Evolutionary conservation across 35 echinoderm and acorn worm species (phyloP), one percentile per base, ranked within the genome.

Genomic region (Apostichopus californicus): DNA sequence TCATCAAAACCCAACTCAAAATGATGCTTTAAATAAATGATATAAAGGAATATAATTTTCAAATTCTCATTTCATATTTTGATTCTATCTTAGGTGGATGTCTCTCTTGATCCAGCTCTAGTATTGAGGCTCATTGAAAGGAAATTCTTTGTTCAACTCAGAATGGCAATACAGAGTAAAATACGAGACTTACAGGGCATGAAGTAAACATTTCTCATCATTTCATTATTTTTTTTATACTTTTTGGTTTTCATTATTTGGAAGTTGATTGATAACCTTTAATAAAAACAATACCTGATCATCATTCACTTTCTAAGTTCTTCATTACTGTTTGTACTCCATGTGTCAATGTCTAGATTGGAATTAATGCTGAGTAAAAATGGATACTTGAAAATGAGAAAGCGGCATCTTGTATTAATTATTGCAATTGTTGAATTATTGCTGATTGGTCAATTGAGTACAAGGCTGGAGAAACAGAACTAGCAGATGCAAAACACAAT

Each of bases 61-160:
- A 46, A 34, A 46, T 46, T 46, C 34, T 46, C 34, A 46, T 46
- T 46, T 3, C 20, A 9, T 53, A 21, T 80, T 9, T 80, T 26
- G 63, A 26, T 80, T 25, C 78, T 24, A 73, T 90, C 86, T 18
- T 64, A 97, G 96, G 91, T 93, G 71, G 91, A 78, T 9, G 14
- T 80, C 1, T 70, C 88, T 86, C 60, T 86, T 14, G 82, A 92
- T 0, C 90, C 96, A 56, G 28, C 77, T 15, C 77, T 73, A 9
- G 88, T 98, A 7, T 9, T 98, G 61, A 21, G 84, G 17, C 92
- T 92, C 77, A 57, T 98, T 5, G 96, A 98, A 65, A 87, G 23
- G 28, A 71, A 21, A 3, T 95, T 98, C 80, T 58, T 95, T 7
- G 92, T 91, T 83, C 83, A 83, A 9, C 82, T 98, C n/a, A 26